A percentile compares a stretch with the other conserved stretches of the same genome.
Conservation (phyloP, 2,888 invertebrate species). For the Xestia xanthographa region DNA sequence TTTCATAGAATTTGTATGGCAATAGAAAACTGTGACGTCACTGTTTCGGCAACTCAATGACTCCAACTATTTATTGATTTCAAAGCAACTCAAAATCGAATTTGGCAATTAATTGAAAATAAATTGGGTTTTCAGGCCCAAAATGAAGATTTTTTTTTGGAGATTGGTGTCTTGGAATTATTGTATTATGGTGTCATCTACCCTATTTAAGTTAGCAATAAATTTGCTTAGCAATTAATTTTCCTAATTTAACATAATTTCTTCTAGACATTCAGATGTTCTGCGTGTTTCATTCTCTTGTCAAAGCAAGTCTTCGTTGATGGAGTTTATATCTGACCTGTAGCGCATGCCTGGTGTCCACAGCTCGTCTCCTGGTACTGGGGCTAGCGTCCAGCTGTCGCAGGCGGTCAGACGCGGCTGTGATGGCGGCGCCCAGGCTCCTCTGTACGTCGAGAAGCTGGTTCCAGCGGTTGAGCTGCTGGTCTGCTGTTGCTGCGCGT, state of each 20-base stretch:
- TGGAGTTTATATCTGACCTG: conserved; percentile 87
- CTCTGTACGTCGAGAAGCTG: conserved; percentile 94
- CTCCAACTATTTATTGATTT: too few species aligned
- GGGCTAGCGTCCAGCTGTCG: conserved; percentile 95
- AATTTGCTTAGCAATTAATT: neutral
- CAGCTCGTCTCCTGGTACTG: conserved; percentile 93
- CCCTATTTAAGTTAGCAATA: too few species aligned
- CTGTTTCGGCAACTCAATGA: too few species aligned
- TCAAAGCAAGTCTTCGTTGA: neutral
- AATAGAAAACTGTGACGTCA: too few species aligned
- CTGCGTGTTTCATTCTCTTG: neutral
- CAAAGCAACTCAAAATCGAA: too few species aligned
- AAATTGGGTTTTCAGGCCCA: too few species aligned
- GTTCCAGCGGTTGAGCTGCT: conserved; percentile 92
- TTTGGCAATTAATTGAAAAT: too few species aligned
- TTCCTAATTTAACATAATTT: neutral
- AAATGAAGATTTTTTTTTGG: too few species aligned
- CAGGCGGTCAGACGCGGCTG: conserved; percentile 93
- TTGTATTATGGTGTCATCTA: too few species aligned
- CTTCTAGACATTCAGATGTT: neutral
- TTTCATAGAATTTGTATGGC: too few species aligned
- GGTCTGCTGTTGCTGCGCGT: conserved; percentile 92
- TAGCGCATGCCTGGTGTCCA: conserved; percentile 93
- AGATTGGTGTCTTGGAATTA: too few species aligned
- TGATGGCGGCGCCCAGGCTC: conserved; percentile 92